A percentile compares a stretch with the other conserved stretches of the same genome.
Conservation (phyloP, 2,888 invertebrate genomes). For the Caenorhabditis sp. region DNA sequence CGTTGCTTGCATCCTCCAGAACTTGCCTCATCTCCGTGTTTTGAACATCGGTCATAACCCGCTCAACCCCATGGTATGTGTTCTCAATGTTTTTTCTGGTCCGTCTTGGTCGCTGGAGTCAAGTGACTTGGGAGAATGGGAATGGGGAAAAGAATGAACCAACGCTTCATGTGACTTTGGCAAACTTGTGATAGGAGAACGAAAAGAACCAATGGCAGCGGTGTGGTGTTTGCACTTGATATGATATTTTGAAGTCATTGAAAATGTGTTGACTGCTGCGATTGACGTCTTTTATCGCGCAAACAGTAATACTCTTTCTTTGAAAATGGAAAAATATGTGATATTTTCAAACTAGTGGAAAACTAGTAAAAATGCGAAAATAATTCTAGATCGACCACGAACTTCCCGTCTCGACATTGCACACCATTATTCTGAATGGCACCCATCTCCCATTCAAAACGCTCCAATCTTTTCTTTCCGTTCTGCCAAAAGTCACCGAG, state of each 20-base stretch:
- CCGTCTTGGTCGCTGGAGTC: slow-evolving; percentile 15
- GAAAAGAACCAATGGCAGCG: slow-evolving; percentile 20
- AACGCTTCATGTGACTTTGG: slow-evolving; percentile 50
- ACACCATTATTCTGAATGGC: slow-evolving; percentile 74
- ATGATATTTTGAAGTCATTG: slow-evolving; percentile 16
- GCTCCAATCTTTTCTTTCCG: slow-evolving; percentile 62
- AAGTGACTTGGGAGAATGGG: slow-evolving; percentile 42
- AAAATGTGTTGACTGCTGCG: slow-evolving; percentile 6
- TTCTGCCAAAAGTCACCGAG: slow-evolving; percentile 71
- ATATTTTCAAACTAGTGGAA: neutral
- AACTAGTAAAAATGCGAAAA: neutral
- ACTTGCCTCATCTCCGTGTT: slow-evolving; percentile 72
- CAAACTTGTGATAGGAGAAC: slow-evolving; percentile 46
- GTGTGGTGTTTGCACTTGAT: slow-evolving; percentile 58
- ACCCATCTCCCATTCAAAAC: slow-evolving; percentile 71
- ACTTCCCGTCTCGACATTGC: slow-evolving; percentile 64
- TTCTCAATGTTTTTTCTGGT: slow-evolving; percentile 21
- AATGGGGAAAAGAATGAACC: slow-evolving; percentile 16
- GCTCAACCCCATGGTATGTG: slow-evolving; percentile 64
- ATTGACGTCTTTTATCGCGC: slow-evolving; percentile 4
- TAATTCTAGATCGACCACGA: slow-evolving; percentile 58
- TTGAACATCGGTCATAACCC: slow-evolving; percentile 75
- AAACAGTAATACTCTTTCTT: slow-evolving; percentile 7
- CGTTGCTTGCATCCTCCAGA: slow-evolving; percentile 85
- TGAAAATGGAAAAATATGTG: neutral